Evolutionary conservation across 2,797 vertebrate genomes (phyloP), one percentile per base, ranked within the genome.

Genomic region (Propithecus perrieri): DNA sequence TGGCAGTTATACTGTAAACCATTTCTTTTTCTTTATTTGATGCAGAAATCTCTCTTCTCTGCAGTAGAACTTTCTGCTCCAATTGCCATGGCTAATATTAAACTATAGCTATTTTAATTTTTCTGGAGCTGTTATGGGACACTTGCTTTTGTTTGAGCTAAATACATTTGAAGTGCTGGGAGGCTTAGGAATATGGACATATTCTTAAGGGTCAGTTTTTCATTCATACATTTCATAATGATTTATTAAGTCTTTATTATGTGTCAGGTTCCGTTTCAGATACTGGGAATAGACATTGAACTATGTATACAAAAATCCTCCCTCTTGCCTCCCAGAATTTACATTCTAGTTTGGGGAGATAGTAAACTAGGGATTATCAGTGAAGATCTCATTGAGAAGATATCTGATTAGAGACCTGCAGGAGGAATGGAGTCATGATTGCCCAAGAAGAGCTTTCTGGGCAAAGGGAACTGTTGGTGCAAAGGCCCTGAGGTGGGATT

Each of bases 31-130:
- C 59, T 94, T 97, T 57, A 91, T 24, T 95, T 83, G 88, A 71
- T 91, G 71, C 12, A 81, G 69, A 91, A 85, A 92, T 85, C 20
- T 89, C 53, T 96, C 84, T 92, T 85, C 72, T 91, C 74, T 89
- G 53, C 24, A 94, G 71, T 79, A 72, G 93, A 97, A 98, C 71
- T 95, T 97, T 97, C 96, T 97, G 91, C 95, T 97, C 93, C 93
- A 97, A 93, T 96, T 95, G 93, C 48, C 59, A 53, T 74, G 50
- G 88, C 90, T 92, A 96, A 96, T 95, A 97, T 95, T 97, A 96
- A 97, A 92, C 76, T 81, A 83, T 20, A 30, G 86, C 46, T 94
- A 87, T 87, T 97, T 95, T 81, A 89, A 95, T 89, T 89, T 96
- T 95, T 91, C 89, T 17, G 5, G 46, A 93, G 75, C 43, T 93